Evolutionary conservation across 2,888 invertebrate genomes (phyloP), one percentile per base, ranked within the genome.

Genomic region (Zygothrica quintamaculata): DNA sequence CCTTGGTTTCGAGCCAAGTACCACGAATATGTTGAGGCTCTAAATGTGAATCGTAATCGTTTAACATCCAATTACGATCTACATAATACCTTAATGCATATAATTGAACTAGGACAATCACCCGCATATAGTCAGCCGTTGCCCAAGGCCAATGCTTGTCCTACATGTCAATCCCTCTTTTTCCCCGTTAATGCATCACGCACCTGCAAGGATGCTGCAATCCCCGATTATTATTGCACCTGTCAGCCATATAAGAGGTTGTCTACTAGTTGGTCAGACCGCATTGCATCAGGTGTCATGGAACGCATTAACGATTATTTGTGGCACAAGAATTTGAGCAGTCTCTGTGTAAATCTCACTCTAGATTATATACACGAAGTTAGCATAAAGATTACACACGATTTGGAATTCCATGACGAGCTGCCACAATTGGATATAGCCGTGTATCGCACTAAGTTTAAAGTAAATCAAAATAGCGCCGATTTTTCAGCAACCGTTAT

Each of bases 1-100:
- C 89, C 92, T 11, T 92, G 92, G 91, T 95, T 95, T 72, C 92
- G 92, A 48, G 90, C 88, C 0, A 90, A 90, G 52, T 90, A 93
- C 69, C 92, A 93, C 0, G 84, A 90, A 1, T 92, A 93, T 71
- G 92, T 92, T 3, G 86, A 90, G 8, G 92, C 93, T 44, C 82
- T 95, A 22, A 87, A 90, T 18, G 76, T 90, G 0, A 96, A 96
- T 85, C 92, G 92, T 34, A 92, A 93, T 69, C 92, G 93, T 43
- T 88, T 96, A 37, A 93, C 94, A 0, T 94, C 94, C 9, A 95
- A 95, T 0, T 95, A 93, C 79, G 96, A 96, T 88, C 82, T 96
- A 3, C 93, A 94, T 84, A 93, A 94, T 86, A 96, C 95, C 0
- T 88, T 95, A 1, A 89, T 93, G 31, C 93, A 95, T 64, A 91